Evolutionary conservation across 1,140 invertebrate genomes (phyloP), one percentile per base, ranked within the genome.

Genomic region (Sitobion miscanthi): DNA sequence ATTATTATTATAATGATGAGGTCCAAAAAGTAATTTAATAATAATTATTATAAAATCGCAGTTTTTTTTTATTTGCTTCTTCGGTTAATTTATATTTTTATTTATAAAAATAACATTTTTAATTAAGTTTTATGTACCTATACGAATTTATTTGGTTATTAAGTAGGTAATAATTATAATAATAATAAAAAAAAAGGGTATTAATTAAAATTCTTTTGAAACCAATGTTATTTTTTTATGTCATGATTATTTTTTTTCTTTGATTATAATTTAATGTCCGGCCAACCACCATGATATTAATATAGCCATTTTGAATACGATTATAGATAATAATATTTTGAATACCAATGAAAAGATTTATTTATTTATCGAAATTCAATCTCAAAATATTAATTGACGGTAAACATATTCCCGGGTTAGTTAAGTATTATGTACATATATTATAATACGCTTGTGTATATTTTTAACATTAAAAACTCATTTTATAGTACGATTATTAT

Each of bases 21-120:
- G 62, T n/a, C 5, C 14, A n/a, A n/a, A 77, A 77, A 77, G 14
- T 77, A 35, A n/a, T 77, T 77, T n/a, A 17, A 17, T 77, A 35
- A 77, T n/a, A 17, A 77, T 77, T 77, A 77, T n/a, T 77, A 4
- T 69, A 5, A n/a, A n/a, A n/a, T 6, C 14, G 14, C 30, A 69
- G 20, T 57, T 25, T 77, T 17, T 77, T 77, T 77, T 77, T 77
- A 77, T 77, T 77, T 77, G 30, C 5, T 77, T 77, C 14, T 17
- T 77, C 2, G 14, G n/a, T 77, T n/a, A 77, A n/a, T 77, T 77
- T 77, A n/a, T 77, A 77, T 20, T n/a, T 77, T 77, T n/a, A n/a
- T 77, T n/a, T 77, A 77, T 77, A n/a, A 77, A 69, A 77, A 77
- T 77, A 77, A n/a, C 14, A n/a, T 77, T 77, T 69, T 69, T n/a